Conservation (phyloP, 2,113 vertebrate species). For the Rutilus rutilus region DNA sequence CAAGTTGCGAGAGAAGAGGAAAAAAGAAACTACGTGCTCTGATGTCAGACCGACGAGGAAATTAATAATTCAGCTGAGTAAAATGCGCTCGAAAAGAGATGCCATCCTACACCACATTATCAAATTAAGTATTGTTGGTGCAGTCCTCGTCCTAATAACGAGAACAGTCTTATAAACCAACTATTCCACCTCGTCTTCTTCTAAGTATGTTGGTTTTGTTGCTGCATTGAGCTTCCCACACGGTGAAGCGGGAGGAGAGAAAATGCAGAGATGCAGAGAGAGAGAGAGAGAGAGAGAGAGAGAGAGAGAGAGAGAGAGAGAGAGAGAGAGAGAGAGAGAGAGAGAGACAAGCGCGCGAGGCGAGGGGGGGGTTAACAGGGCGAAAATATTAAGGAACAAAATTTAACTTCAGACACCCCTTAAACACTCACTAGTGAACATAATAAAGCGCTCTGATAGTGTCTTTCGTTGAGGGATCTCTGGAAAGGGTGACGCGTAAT, state of each 20-base stretch:
- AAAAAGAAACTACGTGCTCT: slow-evolving; percentile 45
- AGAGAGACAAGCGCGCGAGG: slow-evolving; percentile 10
- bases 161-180: slow-evolving; percentile 40
- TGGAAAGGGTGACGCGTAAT: slow-evolving; percentile 21
- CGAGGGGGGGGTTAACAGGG: slow-evolving; percentile 12
- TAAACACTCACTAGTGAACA: not conserved
- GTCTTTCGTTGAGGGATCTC: not conserved
- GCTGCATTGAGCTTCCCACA: slow-evolving; percentile 58
- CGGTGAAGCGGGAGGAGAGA: slow-evolving; percentile 46
- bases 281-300: slow-evolving; percentile 41
- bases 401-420: slow-evolving; percentile 29
- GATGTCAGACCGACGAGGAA: slow-evolving; percentile 53
- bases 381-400: slow-evolving; percentile 30
- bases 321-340: slow-evolving; percentile 1
- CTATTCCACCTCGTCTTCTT: slow-evolving; percentile 53
- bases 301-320: slow-evolving; percentile 44
- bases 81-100: slow-evolving; percentile 46
- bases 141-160: slow-evolving; percentile 44
- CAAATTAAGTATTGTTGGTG: slow-evolving; percentile 33
- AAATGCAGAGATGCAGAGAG: slow-evolving; percentile 52
- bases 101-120: slow-evolving; percentile 1
- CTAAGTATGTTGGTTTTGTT: slow-evolving; percentile 54
- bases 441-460: not conserved
- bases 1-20: slow-evolving; percentile 42
- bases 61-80: slow-evolving; percentile 64